Conservation (phyloP, 2,797 vertebrate genomes). For the Artibeus lituratus region DNA sequence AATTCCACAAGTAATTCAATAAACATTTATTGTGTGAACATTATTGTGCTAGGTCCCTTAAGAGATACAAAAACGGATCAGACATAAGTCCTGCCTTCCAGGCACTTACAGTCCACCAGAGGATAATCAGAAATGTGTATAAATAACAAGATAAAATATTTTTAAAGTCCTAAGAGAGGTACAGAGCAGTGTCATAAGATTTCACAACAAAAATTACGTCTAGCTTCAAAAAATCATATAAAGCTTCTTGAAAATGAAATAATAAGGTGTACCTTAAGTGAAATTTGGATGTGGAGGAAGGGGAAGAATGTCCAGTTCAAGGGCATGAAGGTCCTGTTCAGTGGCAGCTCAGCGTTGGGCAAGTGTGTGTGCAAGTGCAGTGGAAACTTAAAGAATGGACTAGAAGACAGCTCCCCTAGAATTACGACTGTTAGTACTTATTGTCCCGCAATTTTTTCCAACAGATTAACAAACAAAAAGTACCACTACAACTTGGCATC, state of each 20-base stretch:
- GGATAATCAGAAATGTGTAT: slow-evolving; percentile 20
- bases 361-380: not conserved
- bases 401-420: not conserved
- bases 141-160: slow-evolving; percentile 30
- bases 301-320: not conserved
- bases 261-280: not conserved
- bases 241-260: not conserved
- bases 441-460: not conserved
- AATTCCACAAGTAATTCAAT: slow-evolving; percentile 50
- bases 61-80: slow-evolving; percentile 55
- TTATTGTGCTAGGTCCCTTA: slow-evolving; percentile 17
- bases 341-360: not conserved
- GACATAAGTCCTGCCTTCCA: slow-evolving; percentile 32
- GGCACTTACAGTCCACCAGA: slow-evolving; percentile 40
- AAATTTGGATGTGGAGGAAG: not conserved
- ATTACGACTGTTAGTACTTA: not conserved
- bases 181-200: not conserved
- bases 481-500: not conserved
- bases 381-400: not conserved
- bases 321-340: not conserved
- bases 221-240: not conserved
- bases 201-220: slow-evolving; percentile 6
- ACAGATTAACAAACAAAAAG: not conserved
- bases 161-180: not conserved
- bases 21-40: slow-evolving; percentile 58